Conservation (phyloP, 2,797 vertebrate genomes). For the Leuciscus waleckii region DNA sequence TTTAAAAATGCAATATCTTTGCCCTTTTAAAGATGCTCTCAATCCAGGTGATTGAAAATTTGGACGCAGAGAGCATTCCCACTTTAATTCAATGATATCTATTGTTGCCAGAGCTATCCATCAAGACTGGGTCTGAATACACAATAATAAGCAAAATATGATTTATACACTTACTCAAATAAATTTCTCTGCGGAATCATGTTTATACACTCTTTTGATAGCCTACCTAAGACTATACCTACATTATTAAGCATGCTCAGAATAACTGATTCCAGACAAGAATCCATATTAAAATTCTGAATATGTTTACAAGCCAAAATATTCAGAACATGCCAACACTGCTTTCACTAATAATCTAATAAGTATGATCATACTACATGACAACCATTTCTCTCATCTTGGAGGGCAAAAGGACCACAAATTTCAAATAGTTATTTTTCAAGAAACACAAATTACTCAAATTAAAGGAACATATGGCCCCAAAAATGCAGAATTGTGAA, state of each 20-base stretch:
- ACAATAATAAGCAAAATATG: neutral
- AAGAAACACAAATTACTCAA: neutral
- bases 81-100: slow-evolving; percentile 31
- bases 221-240: neutral
- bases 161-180: neutral
- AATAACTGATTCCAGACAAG: neutral
- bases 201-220: slow-evolving; percentile 11
- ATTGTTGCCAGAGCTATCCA: slow-evolving; percentile 15
- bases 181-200: slow-evolving; percentile 15
- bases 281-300: neutral
- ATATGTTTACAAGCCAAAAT: neutral
- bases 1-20: slow-evolving; percentile 28
- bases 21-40: slow-evolving; percentile 25
- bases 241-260: neutral
- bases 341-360: neutral
- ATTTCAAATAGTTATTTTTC: neutral
- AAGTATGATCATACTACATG: neutral
- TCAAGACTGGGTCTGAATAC: slow-evolving; percentile 21
- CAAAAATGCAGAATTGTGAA: neutral
- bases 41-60: slow-evolving; percentile 37
- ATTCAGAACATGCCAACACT: neutral
- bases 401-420: neutral
- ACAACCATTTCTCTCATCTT: neutral
- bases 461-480: neutral
- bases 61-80: slow-evolving; percentile 5